Conservation (phyloP, 2,113 vertebrate species). For the Hydrolagus affinis region DNA sequence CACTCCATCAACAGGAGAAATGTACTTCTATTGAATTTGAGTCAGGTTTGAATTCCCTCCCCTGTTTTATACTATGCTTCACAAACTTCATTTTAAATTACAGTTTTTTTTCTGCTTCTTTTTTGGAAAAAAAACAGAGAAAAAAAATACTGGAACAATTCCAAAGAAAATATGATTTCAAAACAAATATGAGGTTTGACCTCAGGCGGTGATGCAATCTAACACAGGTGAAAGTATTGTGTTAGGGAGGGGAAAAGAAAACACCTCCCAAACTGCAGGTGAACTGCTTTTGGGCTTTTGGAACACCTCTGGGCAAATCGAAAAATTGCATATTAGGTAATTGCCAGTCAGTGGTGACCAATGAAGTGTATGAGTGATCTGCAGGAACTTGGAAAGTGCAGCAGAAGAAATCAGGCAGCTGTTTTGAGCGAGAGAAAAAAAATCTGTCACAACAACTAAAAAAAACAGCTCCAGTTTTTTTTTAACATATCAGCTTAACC, state of each 20-base stretch:
- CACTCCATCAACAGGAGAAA: too few species aligned
- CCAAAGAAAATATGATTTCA: constrained; percentile 25
- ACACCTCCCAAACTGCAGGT: constrained; percentile 24
- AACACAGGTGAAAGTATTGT: constrained; percentile 28
- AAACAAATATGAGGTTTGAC: constrained; percentile 25
- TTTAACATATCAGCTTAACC: neutral
- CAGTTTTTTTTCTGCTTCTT: too few species aligned
- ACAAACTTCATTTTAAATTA: too few species aligned
- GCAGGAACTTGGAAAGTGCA: constrained; percentile 26
- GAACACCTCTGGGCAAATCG: constrained; percentile 29
- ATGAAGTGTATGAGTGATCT: constrained; percentile 21
- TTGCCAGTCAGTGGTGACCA: constrained; percentile 25
- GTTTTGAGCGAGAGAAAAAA: neutral
- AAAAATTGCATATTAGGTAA: constrained; percentile 30
- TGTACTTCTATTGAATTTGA: too few species aligned
- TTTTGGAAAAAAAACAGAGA: too few species aligned
- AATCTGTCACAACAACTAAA: neutral
- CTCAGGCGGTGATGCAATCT: neutral
- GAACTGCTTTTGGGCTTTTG: constrained; percentile 24
- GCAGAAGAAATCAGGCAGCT: constrained; percentile 23
- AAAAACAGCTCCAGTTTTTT: neutral
- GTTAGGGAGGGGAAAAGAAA: neutral
- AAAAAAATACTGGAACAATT: neutral
- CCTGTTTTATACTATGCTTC: too few species aligned
- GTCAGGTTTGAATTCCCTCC: too few species aligned